These are phyloP conservation scores for Tragopan temminckii DNA, from an alignment of 2,797 vertebrate genomes.

Conservation along the genomic window DNA sequence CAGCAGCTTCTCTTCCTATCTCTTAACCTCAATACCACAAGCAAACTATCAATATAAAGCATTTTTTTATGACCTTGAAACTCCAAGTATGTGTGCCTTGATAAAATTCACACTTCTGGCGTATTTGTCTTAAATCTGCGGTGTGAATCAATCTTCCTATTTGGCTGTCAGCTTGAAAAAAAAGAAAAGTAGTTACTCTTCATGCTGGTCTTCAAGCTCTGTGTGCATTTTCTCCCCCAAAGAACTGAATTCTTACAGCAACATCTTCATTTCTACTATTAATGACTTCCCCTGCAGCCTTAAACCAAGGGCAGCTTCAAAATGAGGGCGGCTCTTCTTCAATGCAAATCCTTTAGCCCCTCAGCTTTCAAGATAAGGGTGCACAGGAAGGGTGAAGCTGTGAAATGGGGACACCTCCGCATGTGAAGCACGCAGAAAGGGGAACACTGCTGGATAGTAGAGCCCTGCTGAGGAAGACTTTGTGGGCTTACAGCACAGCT, in stretches of 20 bases:
- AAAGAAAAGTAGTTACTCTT: background rate
- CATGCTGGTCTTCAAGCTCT: background rate
- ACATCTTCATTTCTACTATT: conserved; percentile 1
- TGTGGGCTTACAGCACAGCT: background rate
- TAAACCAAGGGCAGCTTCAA: conserved; percentile 24
- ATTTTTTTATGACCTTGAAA: conserved; percentile 67
- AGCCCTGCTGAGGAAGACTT: background rate
- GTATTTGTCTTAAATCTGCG: conserved; percentile 29
- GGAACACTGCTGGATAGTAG: background rate
- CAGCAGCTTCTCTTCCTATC: conserved; percentile 25
- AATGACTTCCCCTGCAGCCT: conserved; percentile 49
- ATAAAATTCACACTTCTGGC: conserved; percentile 50
- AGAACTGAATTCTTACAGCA: background rate
- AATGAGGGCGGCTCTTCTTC: conserved; percentile 26
- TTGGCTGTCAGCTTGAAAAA: background rate
- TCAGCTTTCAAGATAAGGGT: background rate
- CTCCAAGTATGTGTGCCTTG: conserved; percentile 13
- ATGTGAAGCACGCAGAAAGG: background rate
- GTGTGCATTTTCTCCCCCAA: background rate
- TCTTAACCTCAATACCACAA: conserved; percentile 28
- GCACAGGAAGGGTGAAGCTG: background rate
- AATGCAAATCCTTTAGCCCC: conserved; percentile 8
- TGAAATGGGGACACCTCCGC: background rate
- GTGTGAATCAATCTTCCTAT: conserved; percentile 29
- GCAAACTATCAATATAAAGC: conserved; percentile 54